Base-by-base conservation (phyloP, 1,140 invertebrate species). In the Laodelphax striatellus region DNA sequence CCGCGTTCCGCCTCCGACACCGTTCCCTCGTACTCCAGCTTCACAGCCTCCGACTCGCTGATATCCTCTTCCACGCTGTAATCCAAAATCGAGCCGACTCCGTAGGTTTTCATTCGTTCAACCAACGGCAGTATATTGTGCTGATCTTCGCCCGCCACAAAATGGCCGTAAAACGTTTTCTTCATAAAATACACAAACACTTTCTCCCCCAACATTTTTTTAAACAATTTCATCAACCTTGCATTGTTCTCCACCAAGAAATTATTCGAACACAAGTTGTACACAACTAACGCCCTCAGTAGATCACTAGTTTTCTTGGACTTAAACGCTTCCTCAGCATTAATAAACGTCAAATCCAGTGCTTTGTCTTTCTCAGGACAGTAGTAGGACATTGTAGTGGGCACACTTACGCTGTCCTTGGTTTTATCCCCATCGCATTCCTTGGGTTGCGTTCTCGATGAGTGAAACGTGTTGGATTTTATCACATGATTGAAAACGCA, bases 1-100 rank as follows among this genome's bases (percentile, higher is more conserved):
- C 16, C 46, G 6, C 31, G 58, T n/a, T 38, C 41, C n/a, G 14
- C 31, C n/a, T 60, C 54, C 14, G 63, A 55, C 24, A 56, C 56
- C n/a, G 82, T 82, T 79, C 77, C 95, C 91, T 87, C 84, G 73
- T 94, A 83, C 84, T 97, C 94, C 62, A 87, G 81, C 70, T 92
- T 85, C 70, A 88, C 86, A 0, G 93, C 91, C 70, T 92, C 83
- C 66, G 92, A 88, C 66, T 90, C 82, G 14, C 85, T 83, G 64
- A 99, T 78, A 72, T 99, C 97, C 71, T 97, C 92, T 75, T 99
- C 97, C 8, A 95, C 96, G 58, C 94, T 97, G 77, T 98, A 99
- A 75, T 99, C 96, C 22, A 98, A 83, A 71, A 99, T 98, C 1
- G 95, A 90, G 74, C 98, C 98, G 6, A 98, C 95, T 13, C 97